Conservation (phyloP, 2,797 vertebrate genomes). For the Lepilemur ruficaudatus region DNA sequence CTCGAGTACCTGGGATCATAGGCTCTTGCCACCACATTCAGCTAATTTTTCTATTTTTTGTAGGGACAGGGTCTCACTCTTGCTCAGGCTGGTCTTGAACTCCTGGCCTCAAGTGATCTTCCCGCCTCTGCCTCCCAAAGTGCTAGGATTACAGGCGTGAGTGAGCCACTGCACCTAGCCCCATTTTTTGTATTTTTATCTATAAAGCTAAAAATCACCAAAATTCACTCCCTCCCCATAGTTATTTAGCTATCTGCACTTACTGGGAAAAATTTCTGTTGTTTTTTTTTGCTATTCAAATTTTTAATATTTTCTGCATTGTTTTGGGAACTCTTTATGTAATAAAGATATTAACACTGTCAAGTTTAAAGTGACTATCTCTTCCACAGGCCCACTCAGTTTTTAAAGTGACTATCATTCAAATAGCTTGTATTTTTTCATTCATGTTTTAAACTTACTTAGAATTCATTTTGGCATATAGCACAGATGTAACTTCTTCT, state of each 20-base stretch:
- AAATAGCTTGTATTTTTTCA: neutral
- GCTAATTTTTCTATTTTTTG: no score
- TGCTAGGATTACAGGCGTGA: no score
- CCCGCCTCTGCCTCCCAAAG: no score
- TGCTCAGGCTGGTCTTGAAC: no score
- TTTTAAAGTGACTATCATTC: neutral
- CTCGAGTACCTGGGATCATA: no score
- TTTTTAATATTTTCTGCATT: neutral
- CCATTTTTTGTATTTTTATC: neutral
- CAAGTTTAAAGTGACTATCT: neutral
- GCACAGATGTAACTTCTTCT: neutral
- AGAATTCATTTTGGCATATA: constrained; percentile 11
- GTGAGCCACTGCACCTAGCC: no score
- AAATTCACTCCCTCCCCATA: neutral
- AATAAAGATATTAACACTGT: neutral
- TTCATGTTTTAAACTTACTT: neutral
- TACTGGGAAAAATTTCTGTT: neutral
- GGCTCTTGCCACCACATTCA: no score
- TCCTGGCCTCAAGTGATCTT: no score
- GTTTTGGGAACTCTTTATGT: neutral
- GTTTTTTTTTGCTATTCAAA: neutral
- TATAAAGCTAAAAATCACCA: neutral
- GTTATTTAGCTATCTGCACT: neutral
- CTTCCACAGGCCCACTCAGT: no score
- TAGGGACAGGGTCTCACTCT: no score